These are phyloP conservation scores for Nibea coibor DNA, from an alignment of 2,113 vertebrate species.

Conservation along the genomic window DNA sequence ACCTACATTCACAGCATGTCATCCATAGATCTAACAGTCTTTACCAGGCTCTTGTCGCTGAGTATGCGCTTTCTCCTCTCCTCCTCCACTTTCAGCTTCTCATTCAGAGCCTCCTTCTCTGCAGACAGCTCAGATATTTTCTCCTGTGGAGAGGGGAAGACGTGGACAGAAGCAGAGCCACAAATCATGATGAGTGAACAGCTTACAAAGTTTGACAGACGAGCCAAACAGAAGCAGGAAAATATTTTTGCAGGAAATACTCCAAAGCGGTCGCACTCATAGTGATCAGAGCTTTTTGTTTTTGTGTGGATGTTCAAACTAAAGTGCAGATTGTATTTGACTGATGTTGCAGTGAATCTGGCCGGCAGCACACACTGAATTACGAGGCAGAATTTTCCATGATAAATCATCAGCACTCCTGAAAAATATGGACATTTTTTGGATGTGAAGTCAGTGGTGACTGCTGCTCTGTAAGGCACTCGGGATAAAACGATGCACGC, in stretches of 20 bases:
- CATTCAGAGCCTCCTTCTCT: slow-evolving; percentile 88
- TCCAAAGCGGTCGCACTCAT: neutral
- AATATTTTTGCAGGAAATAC: neutral
- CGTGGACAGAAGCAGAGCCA: neutral
- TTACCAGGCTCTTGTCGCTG: slow-evolving; percentile 89
- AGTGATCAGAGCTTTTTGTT: neutral
- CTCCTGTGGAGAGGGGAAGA: slow-evolving; percentile 79
- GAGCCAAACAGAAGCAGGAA: neutral
- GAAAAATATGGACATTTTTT: neutral
- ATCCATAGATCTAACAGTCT: neutral
- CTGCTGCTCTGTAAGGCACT: too few species aligned
- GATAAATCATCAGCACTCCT: neutral
- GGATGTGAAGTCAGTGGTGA: neutral
- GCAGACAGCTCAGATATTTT: slow-evolving; percentile 84
- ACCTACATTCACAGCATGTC: neutral
- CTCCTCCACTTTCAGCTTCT: slow-evolving; percentile 88
- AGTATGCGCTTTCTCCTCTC: slow-evolving; percentile 87
- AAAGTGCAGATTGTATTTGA: too few species aligned
- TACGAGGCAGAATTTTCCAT: neutral
- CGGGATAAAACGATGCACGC: too few species aligned
- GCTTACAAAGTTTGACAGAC: neutral
- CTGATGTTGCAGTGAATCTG: neutral
- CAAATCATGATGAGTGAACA: neutral
- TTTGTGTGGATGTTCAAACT: neutral
- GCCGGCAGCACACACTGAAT: neutral